phyloP scores from a whole-genome alignment of 2,113 vertebrate species.

The Nestor notabilis region DNA sequence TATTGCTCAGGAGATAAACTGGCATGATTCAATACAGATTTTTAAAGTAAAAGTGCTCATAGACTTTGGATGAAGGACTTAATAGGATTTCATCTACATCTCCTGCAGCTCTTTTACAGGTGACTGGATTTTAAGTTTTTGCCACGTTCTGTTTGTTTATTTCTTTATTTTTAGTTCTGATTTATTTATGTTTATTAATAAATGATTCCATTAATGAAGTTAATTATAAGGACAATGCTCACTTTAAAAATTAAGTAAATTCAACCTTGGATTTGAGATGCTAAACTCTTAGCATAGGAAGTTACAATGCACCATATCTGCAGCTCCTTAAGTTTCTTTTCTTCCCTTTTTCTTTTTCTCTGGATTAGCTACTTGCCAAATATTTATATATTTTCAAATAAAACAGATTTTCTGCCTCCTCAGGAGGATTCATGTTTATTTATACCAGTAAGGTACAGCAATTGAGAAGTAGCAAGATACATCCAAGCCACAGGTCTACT shows the following conservation, averaged over 20 bases:
- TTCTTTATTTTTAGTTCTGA: slow-evolving; percentile 1
- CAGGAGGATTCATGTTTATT: background rate
- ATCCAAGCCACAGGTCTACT: background rate
- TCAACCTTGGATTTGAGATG: background rate
- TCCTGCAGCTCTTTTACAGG: background rate
- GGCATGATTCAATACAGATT: background rate
- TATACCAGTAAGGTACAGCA: background rate
- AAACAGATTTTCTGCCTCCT: slow-evolving; percentile 7
- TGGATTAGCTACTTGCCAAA: slow-evolving; percentile 5
- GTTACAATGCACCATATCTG: background rate
- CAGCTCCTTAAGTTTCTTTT: background rate
- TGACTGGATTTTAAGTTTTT: background rate
- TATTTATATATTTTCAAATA: slow-evolving; percentile 24
- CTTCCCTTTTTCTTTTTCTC: background rate
- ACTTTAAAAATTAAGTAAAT: slow-evolving; percentile 12
- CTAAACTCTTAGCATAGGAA: background rate
- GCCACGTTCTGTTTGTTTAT: background rate
- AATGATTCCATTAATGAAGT: background rate
- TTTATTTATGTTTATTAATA: slow-evolving; percentile 24
- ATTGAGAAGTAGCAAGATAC: slow-evolving; percentile 19
- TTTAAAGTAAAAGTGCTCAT: background rate
- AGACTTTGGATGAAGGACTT: background rate
- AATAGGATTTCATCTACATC: background rate
- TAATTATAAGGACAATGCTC: background rate
- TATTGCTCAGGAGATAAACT: background rate